These are phyloP conservation scores for Muscicapa comitata DNA, from an alignment of 2,797 vertebrate genomes.

Conservation along the genomic window DNA sequence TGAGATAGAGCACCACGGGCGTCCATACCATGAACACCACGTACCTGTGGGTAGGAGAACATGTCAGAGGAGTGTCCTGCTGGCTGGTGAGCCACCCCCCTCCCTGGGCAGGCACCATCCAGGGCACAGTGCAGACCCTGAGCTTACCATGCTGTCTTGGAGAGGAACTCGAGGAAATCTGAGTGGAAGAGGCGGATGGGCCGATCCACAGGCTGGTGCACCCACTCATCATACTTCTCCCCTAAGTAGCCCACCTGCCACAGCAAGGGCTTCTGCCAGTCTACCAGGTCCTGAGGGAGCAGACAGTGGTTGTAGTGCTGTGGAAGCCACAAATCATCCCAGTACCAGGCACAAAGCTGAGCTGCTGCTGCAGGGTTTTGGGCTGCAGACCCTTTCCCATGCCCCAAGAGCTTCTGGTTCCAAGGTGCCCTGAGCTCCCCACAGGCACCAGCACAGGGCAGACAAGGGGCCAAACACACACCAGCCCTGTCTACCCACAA, in stretches of 20 bases:
- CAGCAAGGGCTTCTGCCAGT: constrained; percentile 92
- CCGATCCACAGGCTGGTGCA: constrained; percentile 92
- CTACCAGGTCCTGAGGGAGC: constrained; percentile 88
- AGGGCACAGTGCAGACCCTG: background rate
- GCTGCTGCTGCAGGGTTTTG: accelerated
- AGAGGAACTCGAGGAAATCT: constrained; percentile 86
- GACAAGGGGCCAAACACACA: background rate
- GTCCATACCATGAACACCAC: constrained; percentile 90
- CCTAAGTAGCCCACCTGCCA: constrained; percentile 95
- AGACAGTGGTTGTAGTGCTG: background rate
- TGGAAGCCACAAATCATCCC: background rate
- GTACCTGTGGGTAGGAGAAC: constrained; percentile 77
- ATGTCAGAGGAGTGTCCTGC: background rate
- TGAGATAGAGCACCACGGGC: constrained; percentile 86
- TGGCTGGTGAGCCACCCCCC: accelerated
- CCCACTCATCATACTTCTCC: constrained; percentile 95
- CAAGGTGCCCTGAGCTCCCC: background rate
- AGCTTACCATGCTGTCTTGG: constrained; percentile 91
- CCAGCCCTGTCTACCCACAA: accelerated
- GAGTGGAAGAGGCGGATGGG: constrained; percentile 94
- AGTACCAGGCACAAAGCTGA: background rate
- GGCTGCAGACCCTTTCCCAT: background rate
- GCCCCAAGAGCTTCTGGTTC: background rate
- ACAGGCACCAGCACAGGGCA: accelerated
- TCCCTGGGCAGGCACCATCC: accelerated